Conservation (phyloP, 2,888 invertebrate species). For the Zygothrica quintamaculata region DNA sequence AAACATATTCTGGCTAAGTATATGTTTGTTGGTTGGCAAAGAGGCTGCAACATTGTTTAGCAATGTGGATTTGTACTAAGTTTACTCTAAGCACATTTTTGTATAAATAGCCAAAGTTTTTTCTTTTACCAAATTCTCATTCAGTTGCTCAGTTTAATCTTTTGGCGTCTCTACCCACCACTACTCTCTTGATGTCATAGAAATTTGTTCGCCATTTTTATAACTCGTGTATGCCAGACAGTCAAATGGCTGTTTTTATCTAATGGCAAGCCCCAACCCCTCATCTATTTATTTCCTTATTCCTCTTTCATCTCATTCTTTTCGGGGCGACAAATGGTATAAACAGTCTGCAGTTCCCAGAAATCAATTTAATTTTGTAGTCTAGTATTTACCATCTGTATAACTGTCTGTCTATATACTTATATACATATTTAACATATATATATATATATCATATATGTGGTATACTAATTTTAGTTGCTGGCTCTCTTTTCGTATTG, state of each 20-base stretch:
- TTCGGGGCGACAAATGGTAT: slow-evolving; percentile 25
- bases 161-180: neutral
- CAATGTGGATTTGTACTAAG: neutral
- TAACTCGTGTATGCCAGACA: slow-evolving; percentile 16
- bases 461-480: slow-evolving; percentile 66
- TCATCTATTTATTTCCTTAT: too few relatives aligned
- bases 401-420: slow-evolving; percentile 4
- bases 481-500: slow-evolving; percentile 32
- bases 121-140: neutral
- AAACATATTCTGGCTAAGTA: slow-evolving; percentile 43
- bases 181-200: neutral
- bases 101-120: slow-evolving; percentile 10
- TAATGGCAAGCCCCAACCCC: neutral
- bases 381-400: slow-evolving; percentile 11
- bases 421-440: neutral
- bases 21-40: neutral
- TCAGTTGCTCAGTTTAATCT: slow-evolving; percentile 6
- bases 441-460: neutral
- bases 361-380: slow-evolving; percentile 38
- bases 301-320: too few relatives aligned
- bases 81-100: too few relatives aligned
- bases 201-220: slow-evolving; percentile 20
- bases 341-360: slow-evolving; percentile 25
- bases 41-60: neutral
- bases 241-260: slow-evolving; percentile 22